A percentile compares a stretch with the other conserved stretches of the same genome.
Evolutionary conservation across 2,113 vertebrate genomes (phyloP).

Genomic region (Dasyurus viverrinus): DNA sequence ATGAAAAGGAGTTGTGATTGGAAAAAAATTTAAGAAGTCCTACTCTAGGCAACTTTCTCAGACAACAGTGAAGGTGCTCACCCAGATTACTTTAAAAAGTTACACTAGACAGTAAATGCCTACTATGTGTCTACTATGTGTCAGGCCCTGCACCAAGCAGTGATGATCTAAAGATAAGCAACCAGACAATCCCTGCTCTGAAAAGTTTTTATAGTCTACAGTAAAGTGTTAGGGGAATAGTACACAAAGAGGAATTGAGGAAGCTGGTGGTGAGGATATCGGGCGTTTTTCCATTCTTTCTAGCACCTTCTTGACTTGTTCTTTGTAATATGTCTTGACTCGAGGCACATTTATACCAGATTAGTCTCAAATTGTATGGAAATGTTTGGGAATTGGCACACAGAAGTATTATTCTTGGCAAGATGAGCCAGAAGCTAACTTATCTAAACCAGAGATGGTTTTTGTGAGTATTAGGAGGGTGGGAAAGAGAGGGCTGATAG

Average conservation of each 20-base stretch:
- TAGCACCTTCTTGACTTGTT: background rate
- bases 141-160: background rate
- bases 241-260: background rate
- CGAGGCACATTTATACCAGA: background rate
- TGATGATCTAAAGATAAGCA: background rate
- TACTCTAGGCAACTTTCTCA: too few species aligned
- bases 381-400: background rate
- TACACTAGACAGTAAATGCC: too few species aligned
- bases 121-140: too few species aligned
- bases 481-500: background rate
- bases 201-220: background rate
- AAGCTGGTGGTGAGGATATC: background rate
- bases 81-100: too few species aligned
- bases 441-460: background rate
- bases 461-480: background rate
- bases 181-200: background rate
- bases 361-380: background rate
- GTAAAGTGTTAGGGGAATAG: background rate
- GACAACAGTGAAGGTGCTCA: too few species aligned
- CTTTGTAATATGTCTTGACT: background rate
- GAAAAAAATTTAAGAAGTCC: too few species aligned
- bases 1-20: too few species aligned
- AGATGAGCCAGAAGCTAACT: background rate
- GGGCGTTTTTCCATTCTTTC: background rate
- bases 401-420: background rate